A percentile compares a stretch with the other conserved stretches of the same genome.
Conservation (phyloP, 2,888 invertebrate genomes). For the Baronia brevicornis region DNA sequence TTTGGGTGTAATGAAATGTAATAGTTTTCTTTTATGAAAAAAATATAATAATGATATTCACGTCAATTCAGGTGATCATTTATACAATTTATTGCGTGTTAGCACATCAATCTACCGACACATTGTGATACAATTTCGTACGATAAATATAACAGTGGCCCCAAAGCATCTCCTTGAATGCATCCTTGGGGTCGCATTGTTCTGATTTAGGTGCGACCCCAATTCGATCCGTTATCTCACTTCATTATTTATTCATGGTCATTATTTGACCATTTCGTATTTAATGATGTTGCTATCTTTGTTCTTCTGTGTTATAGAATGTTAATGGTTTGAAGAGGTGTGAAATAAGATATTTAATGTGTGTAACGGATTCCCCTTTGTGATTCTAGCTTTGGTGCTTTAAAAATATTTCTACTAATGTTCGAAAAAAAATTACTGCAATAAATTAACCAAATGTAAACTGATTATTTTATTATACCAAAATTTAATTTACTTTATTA, state of each 20-base stretch:
- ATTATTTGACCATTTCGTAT: slow-evolving; percentile 73
- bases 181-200: slow-evolving; percentile 55
- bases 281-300: slow-evolving; percentile 69
- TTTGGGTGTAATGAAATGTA: no score
- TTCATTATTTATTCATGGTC: slow-evolving; percentile 72
- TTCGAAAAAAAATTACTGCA: no score
- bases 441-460: no score
- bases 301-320: slow-evolving; percentile 58
- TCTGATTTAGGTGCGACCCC: slow-evolving; percentile 45
- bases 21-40: no score
- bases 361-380: slow-evolving; percentile 51
- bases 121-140: slow-evolving; percentile 64
- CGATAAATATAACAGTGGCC: slow-evolving; percentile 59
- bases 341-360: slow-evolving; percentile 65
- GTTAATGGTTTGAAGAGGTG: slow-evolving; percentile 58
- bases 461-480: no score
- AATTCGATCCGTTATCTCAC: slow-evolving; percentile 47
- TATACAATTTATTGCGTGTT: slow-evolving; percentile 14
- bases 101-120: slow-evolving; percentile 45
- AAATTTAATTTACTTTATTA: no score
- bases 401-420: slow-evolving; percentile 28
- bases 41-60: no score
- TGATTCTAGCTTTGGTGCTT: slow-evolving; percentile 27
- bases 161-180: slow-evolving; percentile 46
- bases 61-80: no score